A percentile compares a stretch with the other conserved stretches of the same genome.
phyloP scores from a whole-genome alignment of 2,888 invertebrate species.

The Priocnemis perturbator region DNA sequence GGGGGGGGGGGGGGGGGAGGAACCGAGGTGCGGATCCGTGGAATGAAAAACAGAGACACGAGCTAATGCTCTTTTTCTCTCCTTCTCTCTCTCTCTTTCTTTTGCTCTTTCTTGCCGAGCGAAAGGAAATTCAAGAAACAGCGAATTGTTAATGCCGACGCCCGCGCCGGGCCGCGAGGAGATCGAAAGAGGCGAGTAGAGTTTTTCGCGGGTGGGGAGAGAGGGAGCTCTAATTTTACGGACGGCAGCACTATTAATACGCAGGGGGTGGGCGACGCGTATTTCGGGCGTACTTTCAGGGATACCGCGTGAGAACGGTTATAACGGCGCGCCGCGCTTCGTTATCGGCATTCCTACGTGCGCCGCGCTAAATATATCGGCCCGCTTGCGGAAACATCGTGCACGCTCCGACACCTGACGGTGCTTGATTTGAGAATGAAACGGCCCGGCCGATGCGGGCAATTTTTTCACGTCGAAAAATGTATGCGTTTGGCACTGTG shows the following conservation, averaged over 20 bases:
- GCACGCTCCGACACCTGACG: not conserved
- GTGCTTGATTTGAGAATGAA: slow-evolving; percentile 21
- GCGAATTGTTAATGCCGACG: too few relatives aligned
- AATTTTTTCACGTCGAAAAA: too few relatives aligned
- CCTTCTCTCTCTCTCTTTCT: slow-evolving; percentile 8
- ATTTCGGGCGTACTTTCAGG: not conserved
- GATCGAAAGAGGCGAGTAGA: too few relatives aligned
- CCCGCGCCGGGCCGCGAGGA: too few relatives aligned
- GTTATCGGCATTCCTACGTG: slow-evolving; percentile 10
- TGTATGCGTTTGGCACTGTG: too few relatives aligned
- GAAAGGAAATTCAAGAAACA: too few relatives aligned
- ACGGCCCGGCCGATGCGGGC: not conserved
- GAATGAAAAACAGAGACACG: too few relatives aligned
- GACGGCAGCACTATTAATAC: too few relatives aligned
- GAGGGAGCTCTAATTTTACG: too few relatives aligned
- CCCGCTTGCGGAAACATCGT: not conserved
- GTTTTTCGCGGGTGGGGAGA: too few relatives aligned
- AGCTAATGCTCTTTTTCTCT: too few relatives aligned
- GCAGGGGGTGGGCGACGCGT: not conserved
- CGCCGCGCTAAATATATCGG: slow-evolving; percentile 3
- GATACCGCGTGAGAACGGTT: not conserved
- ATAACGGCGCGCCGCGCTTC: not conserved
- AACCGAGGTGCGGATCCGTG: not conserved
- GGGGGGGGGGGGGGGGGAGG: not conserved
- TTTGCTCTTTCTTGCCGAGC: too few relatives aligned